Evolutionary conservation across 2,888 invertebrate genomes (phyloP).

Genomic region (Drosophila kanekoi): DNA sequence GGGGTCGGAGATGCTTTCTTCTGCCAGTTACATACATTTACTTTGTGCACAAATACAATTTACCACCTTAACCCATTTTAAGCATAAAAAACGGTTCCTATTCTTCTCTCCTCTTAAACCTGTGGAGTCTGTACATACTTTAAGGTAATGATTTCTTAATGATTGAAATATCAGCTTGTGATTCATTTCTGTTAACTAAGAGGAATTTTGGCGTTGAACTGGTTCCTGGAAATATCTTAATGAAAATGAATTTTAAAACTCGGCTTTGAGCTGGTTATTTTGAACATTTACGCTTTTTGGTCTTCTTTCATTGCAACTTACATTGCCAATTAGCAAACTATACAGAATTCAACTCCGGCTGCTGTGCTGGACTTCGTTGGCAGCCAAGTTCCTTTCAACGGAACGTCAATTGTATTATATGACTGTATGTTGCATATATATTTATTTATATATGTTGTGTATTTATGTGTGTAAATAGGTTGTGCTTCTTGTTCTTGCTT

Average conservation of each 20-base stretch:
- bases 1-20: too few relatives aligned
- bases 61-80: too few relatives aligned
- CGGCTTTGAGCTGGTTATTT: not conserved
- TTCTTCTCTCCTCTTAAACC: too few relatives aligned
- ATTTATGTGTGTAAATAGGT: slow-evolving; percentile 3
- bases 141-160: not conserved
- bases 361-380: not conserved
- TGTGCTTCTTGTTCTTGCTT: slow-evolving; percentile 11
- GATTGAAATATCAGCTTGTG: not conserved
- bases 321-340: slow-evolving; percentile 18
- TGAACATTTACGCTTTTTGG: not conserved
- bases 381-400: slow-evolving; percentile 5
- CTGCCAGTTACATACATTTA: too few relatives aligned
- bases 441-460: not conserved
- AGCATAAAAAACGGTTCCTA: too few relatives aligned
- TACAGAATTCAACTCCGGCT: not conserved
- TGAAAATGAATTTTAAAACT: not conserved
- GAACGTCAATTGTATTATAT: slow-evolving; percentile 2
- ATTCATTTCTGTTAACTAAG: not conserved
- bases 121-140: too few relatives aligned
- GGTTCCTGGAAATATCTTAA: not conserved
- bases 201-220: not conserved
- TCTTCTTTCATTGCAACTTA: not conserved
- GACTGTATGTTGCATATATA: not conserved
- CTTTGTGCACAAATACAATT: too few relatives aligned